phyloP scores from a whole-genome alignment of 2,113 vertebrate genomes.

The Danionella cerebrum region DNA sequence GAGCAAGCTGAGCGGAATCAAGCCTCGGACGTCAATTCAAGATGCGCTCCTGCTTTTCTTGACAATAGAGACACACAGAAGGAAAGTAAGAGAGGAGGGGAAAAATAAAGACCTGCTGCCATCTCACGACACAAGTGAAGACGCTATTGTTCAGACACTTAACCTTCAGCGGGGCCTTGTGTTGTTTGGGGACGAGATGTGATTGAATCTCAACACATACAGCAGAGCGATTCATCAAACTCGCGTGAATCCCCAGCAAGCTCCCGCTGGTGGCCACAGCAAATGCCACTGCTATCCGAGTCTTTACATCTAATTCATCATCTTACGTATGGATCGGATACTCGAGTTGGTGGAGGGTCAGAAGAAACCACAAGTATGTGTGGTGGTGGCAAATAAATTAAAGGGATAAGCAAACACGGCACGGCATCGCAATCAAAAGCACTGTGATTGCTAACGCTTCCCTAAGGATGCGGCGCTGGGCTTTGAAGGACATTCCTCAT shows the following conservation, averaged over 20 bases:
- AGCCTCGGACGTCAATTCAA: background rate
- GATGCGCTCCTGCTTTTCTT: conserved; percentile 17
- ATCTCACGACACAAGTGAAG: conserved; percentile 2
- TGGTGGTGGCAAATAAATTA: background rate
- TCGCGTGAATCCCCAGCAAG: background rate
- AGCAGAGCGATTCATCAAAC: conserved; percentile 14
- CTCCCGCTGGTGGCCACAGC: background rate
- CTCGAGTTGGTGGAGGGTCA: too few relatives aligned
- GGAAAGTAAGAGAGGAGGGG: conserved; percentile 8
- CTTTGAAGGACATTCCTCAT: background rate
- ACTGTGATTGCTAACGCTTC: background rate
- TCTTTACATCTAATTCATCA: conserved; percentile 30
- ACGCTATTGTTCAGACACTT: conserved; percentile 22
- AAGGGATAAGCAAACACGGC: background rate
- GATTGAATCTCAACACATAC: background rate
- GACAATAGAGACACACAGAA: conserved; percentile 11
- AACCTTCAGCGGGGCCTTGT: conserved; percentile 32
- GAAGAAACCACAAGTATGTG: background rate
- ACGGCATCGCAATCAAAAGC: background rate
- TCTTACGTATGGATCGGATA: conserved; percentile 4
- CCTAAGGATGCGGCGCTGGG: background rate
- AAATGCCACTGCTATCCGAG: conserved; percentile 24
- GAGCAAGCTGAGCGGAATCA: conserved; percentile 9
- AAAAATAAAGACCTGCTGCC: conserved; percentile 20
- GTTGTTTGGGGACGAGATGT: conserved; percentile 19